These are phyloP conservation scores for Choloepus didactylus DNA, from an alignment of 2,797 vertebrate genomes.

Conservation along the genomic window DNA sequence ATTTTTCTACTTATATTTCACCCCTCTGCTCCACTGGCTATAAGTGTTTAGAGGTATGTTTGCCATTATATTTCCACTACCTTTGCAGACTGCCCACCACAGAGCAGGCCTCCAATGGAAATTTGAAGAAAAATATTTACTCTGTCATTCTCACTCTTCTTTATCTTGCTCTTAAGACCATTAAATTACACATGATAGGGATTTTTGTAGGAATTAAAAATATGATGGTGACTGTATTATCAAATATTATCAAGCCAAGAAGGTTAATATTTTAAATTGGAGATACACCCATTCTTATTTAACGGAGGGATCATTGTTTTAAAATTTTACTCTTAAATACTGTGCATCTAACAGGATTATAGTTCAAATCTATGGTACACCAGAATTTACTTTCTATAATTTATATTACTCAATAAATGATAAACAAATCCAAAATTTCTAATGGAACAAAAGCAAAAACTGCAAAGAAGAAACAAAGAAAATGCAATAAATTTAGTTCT, in stretches of 20 bases:
- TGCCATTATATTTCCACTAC: not conserved
- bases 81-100: not conserved
- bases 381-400: conserved; percentile 50
- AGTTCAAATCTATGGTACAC: not conserved
- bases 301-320: conserved; percentile 36
- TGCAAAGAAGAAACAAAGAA: conserved; percentile 19
- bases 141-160: not conserved
- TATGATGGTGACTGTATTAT: not conserved
- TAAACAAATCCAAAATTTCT: conserved; percentile 54
- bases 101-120: not conserved
- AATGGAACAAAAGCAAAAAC: conserved; percentile 3
- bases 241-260: conserved; percentile 11
- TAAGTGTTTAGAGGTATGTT: not conserved
- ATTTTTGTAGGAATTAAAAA: conserved; percentile 31
- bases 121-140: not conserved
- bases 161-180: conserved; percentile 16
- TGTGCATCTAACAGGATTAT: conserved; percentile 7
- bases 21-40: not conserved
- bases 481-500: conserved; percentile 32
- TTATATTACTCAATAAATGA: conserved; percentile 57
- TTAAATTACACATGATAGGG: not conserved
- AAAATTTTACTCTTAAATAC: conserved; percentile 1
- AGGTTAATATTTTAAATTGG: conserved; percentile 19
- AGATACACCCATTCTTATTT: not conserved
- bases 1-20: not conserved